These are phyloP conservation scores for Euphysa ruthae DNA, from an alignment of 30 jellyfish, hydroid and myxozoan genomes.

Conservation along the genomic window DNA sequence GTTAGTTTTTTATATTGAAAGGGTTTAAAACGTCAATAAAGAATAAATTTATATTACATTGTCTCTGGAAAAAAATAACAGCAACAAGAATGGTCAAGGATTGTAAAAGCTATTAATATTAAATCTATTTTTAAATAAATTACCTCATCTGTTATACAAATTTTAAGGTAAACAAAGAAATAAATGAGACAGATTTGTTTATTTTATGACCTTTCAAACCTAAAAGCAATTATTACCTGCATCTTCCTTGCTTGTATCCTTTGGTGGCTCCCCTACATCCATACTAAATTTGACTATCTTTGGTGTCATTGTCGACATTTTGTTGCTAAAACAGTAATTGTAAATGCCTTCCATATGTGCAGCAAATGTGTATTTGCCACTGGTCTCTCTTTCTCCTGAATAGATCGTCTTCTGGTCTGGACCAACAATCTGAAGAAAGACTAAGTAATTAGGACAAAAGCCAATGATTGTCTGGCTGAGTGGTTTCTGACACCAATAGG, in stretches of 20 bases:
- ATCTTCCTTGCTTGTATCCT: constrained; percentile 92
- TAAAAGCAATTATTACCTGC: constrained; percentile 50
- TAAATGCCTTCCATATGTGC: constrained; percentile 99
- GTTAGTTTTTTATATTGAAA: too few species aligned
- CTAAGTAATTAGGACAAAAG: too few species aligned
- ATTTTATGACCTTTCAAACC: background rate
- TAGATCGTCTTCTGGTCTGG: constrained; percentile 92
- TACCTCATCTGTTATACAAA: too few species aligned
- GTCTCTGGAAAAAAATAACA: too few species aligned
- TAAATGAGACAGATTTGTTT: background rate
- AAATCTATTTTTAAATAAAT: too few species aligned
- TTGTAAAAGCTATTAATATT: too few species aligned
- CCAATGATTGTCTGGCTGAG: too few species aligned
- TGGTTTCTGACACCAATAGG: too few species aligned
- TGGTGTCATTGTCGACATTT: constrained; percentile 98
- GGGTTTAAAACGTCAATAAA: too few species aligned
- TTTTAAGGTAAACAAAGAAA: constrained; percentile 3
- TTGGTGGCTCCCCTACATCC: constrained; percentile 99
- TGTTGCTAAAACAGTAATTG: constrained; percentile 91
- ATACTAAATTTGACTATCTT: constrained; percentile 89
- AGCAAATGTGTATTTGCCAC: constrained; percentile 98
- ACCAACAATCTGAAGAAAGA: constrained; percentile 68
- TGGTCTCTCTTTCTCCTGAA: constrained; percentile 92
- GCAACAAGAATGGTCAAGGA: too few species aligned
- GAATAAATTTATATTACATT: too few species aligned